Conservation (phyloP, 2,888 invertebrate genomes). For the Blastobasis lacticolella region DNA sequence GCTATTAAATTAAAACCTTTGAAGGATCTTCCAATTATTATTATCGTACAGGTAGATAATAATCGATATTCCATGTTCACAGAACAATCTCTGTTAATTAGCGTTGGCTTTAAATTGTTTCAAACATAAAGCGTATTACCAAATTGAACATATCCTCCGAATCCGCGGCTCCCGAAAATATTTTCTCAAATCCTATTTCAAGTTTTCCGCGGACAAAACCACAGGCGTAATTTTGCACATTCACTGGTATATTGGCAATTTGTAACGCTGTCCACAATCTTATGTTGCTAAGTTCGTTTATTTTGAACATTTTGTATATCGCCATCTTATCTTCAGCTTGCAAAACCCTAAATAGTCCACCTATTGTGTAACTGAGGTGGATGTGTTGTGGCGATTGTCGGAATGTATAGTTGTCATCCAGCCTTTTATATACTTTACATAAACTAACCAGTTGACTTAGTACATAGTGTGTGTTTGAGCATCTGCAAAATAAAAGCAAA, state of each 20-base stretch:
- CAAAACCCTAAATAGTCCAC: slow-evolving; percentile 33
- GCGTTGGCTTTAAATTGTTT: background rate
- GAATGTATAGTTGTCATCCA: slow-evolving; percentile 30
- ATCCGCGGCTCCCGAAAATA: slow-evolving; percentile 7
- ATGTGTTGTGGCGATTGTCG: slow-evolving; percentile 39
- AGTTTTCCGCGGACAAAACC: slow-evolving; percentile 24
- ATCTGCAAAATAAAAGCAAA: slow-evolving; percentile 28
- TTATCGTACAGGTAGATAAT: too few relatives aligned
- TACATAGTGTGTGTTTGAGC: slow-evolving; percentile 24
- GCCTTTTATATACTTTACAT: slow-evolving; percentile 37
- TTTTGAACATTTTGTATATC: slow-evolving; percentile 32
- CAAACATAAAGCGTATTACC: slow-evolving; percentile 17
- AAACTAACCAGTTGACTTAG: slow-evolving; percentile 33
- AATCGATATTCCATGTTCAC: too few relatives aligned
- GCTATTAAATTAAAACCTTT: too few relatives aligned
- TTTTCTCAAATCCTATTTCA: slow-evolving; percentile 17
- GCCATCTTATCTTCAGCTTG: slow-evolving; percentile 33
- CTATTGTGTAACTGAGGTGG: slow-evolving; percentile 34
- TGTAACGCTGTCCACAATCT: slow-evolving; percentile 37
- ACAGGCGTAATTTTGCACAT: slow-evolving; percentile 23
- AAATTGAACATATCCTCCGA: slow-evolving; percentile 21
- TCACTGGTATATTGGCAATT: slow-evolving; percentile 33
- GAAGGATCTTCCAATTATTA: too few relatives aligned
- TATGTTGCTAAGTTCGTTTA: slow-evolving; percentile 29
- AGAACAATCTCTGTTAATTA: background rate